Base-by-base conservation (phyloP, 1,140 invertebrate species). In the Aleiodes sp. region DNA sequence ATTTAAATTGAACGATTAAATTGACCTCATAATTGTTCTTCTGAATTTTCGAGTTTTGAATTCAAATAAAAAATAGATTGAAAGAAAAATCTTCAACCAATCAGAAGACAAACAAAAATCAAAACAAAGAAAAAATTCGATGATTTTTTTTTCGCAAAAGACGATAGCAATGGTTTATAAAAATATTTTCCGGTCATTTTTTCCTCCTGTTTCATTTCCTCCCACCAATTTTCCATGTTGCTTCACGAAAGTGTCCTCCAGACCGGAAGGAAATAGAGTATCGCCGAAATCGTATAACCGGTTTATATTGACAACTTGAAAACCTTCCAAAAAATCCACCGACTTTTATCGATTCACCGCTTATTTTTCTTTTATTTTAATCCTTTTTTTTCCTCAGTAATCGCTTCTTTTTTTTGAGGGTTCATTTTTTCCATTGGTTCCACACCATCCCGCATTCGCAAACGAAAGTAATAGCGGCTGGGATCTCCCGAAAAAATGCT, bases 221-320 rank as follows among this genome's bases (percentile, higher is more conserved):
- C 21, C n/a, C n/a, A 43, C 28, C 14, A 37, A 12, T 37, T n/a
- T 10, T 21, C 8, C 39, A 62, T 39, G 4, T 8, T 62, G 14
- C 60, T 37, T n/a, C 39, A 43, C 14, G 33, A 7, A 21, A 65
- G 43, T 65, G 52, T 37, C 52, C 46, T 56, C 16, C 33, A 59
- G 65, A 64, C 39, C 46, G 61, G 28, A 31, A 61, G 52, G 35
- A 62, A 52, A 56, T 19, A 16, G 41, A 31, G 24, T 24, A 37
- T 35, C 16, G 61, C 33, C n/a, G 19, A 33, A 56, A 56, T 57
- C 46, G 41, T 67, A 67, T 67, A 31, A 24, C 24, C 57, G 60
- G 61, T 64, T 35, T 37, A 65, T 64, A 60, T 65, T 39, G 62
- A 65, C 68, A 43, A 60, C 68, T 60, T 70, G 62, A 70, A 33